These are phyloP conservation scores for Apodemia duryi DNA, from an alignment of 2,888 invertebrate species.

Conservation along the genomic window DNA sequence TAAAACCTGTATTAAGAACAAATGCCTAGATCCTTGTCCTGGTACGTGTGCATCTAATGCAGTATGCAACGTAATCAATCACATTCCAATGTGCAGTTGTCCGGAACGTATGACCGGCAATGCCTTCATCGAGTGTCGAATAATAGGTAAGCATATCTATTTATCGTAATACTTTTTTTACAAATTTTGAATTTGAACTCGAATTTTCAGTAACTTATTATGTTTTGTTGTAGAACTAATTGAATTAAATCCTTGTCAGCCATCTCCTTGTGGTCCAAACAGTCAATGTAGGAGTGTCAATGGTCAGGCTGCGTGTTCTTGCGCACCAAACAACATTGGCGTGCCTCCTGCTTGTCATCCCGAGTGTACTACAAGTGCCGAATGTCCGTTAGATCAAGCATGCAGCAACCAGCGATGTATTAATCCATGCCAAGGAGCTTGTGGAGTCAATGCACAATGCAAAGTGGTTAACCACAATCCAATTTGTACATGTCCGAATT, in stretches of 20 bases:
- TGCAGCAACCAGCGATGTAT: slow-evolving; percentile 85
- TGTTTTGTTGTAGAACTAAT: slow-evolving; percentile 66
- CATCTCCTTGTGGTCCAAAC: slow-evolving; percentile 82
- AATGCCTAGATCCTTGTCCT: slow-evolving; percentile 88
- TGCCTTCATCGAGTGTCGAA: slow-evolving; percentile 82
- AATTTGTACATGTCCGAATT: slow-evolving; percentile 83
- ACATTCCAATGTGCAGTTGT: slow-evolving; percentile 81
- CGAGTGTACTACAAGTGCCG: slow-evolving; percentile 85
- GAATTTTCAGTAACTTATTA: too few relatives aligned
- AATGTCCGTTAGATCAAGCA: slow-evolving; percentile 85
- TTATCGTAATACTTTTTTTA: too few relatives aligned
- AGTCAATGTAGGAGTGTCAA: slow-evolving; percentile 81
- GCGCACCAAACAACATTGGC: slow-evolving; percentile 81
- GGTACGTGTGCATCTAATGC: slow-evolving; percentile 88
- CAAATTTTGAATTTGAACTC: too few relatives aligned
- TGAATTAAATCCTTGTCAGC: slow-evolving; percentile 79
- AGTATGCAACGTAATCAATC: slow-evolving; percentile 83
- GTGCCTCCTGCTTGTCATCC: slow-evolving; percentile 84
- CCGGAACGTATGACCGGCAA: slow-evolving; percentile 83
- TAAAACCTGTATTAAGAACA: slow-evolving; percentile 85
- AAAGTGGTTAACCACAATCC: slow-evolving; percentile 88
- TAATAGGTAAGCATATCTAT: slow-evolving; percentile 60
- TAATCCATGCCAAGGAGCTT: slow-evolving; percentile 86
- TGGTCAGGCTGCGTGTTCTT: slow-evolving; percentile 84
- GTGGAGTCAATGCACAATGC: slow-evolving; percentile 85